Conservation (phyloP, 2,888 invertebrate species). For the Tenthredo distinguenda region DNA sequence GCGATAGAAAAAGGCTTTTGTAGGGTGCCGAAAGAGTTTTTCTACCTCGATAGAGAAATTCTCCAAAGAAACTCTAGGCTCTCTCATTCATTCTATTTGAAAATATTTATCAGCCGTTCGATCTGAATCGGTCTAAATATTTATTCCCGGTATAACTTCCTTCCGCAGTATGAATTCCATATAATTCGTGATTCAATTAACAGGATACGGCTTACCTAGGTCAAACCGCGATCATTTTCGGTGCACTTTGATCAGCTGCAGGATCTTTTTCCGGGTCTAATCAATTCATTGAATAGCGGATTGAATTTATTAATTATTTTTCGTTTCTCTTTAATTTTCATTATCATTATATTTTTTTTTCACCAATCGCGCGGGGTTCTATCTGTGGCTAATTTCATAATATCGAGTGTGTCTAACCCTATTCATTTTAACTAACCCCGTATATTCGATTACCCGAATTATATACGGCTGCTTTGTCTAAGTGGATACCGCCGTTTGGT, state of each 20-base stretch:
- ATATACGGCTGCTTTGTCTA: slow-evolving; percentile 63
- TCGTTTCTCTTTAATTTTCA: neutral
- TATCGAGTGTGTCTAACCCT: slow-evolving; percentile 40
- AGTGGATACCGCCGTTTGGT: slow-evolving; percentile 56
- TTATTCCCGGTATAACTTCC: slow-evolving; percentile 59
- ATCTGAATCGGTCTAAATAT: slow-evolving; percentile 68
- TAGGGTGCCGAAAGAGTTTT: slow-evolving; percentile 65
- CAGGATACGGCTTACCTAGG: neutral
- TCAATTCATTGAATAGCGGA: neutral
- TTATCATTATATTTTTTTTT: neutral
- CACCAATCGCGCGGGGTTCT: neutral
- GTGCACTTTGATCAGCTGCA: neutral
- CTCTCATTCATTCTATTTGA: slow-evolving; percentile 63
- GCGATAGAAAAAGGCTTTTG: slow-evolving; percentile 62
- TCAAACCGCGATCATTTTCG: neutral
- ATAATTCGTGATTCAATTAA: slow-evolving; percentile 14
- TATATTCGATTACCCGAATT: slow-evolving; percentile 66
- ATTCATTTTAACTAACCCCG: slow-evolving; percentile 52
- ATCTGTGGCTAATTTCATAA: slow-evolving; percentile 49
- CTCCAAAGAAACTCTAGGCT: slow-evolving; percentile 59
- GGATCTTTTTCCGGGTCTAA: neutral
- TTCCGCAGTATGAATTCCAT: slow-evolving; percentile 35
- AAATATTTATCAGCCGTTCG: slow-evolving; percentile 68
- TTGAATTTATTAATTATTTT: neutral
- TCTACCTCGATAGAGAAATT: slow-evolving; percentile 55